Percentiles rank a stretch among this genome's conserved stretches.
Conservation (phyloP, 2,888 invertebrate genomes). For the Caradrina clavipalpis region DNA sequence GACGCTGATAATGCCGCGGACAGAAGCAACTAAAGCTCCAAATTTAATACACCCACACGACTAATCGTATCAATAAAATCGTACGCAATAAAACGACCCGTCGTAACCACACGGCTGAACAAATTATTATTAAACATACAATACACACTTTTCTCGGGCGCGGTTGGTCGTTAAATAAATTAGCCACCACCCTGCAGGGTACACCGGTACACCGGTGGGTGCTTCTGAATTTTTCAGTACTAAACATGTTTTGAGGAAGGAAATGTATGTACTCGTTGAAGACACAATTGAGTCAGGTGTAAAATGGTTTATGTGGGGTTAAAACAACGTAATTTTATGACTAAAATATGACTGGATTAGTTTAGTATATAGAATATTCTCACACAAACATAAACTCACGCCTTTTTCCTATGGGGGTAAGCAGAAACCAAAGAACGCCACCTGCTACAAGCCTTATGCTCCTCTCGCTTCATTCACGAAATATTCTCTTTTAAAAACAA, state of each 20-base stretch:
- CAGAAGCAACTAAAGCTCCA: too few relatives aligned
- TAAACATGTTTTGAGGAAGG: constrained; percentile 27
- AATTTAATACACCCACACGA: not conserved
- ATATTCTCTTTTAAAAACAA: too few relatives aligned
- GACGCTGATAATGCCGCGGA: too few relatives aligned
- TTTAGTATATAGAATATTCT: too few relatives aligned
- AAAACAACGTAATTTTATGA: too few relatives aligned
- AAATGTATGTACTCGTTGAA: not conserved
- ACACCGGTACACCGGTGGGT: constrained; percentile 19
- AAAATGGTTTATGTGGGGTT: not conserved
- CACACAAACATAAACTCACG: too few relatives aligned
- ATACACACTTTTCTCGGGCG: constrained; percentile 51
- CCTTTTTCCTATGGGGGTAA: too few relatives aligned
- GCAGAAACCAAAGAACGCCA: too few relatives aligned
- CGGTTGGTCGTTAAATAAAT: constrained; percentile 63
- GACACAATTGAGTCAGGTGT: not conserved
- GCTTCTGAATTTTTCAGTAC: constrained; percentile 54
- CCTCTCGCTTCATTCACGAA: too few relatives aligned
- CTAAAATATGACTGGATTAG: too few relatives aligned
- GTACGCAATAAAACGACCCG: constrained; percentile 4
- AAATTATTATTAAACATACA: constrained; percentile 65
- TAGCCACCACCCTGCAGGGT: constrained; percentile 50
- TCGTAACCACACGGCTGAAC: constrained; percentile 36
- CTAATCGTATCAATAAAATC: not conserved
- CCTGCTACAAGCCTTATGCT: too few relatives aligned